A percentile compares a stretch with the other conserved stretches of the same genome.
Evolutionary conservation across 2,888 invertebrate genomes (phyloP).

Genomic region (Parnassius mnemosyne): DNA sequence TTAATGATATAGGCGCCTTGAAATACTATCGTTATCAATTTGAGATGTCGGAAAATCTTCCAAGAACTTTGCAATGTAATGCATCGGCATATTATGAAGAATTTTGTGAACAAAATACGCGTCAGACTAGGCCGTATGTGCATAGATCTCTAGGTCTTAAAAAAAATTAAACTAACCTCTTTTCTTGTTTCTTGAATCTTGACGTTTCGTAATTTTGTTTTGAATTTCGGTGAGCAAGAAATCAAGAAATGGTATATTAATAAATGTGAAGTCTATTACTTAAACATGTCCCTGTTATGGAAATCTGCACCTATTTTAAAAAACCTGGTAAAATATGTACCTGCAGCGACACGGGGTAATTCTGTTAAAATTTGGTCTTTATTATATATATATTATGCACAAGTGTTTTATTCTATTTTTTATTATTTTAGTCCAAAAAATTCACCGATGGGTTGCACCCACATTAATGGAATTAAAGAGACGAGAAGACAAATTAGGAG

Average conservation of each 20-base stretch:
- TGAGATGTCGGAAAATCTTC: no score
- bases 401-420: not conserved
- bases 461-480: slow-evolving; percentile 82
- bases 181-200: no score
- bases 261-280: no score
- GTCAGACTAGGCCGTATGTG: no score
- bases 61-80: no score
- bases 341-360: slow-evolving; percentile 50
- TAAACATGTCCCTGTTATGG: slow-evolving; percentile 57
- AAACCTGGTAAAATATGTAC: slow-evolving; percentile 44
- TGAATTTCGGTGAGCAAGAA: not conserved
- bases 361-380: not conserved
- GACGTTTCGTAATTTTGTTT: slow-evolving; percentile 3
- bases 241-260: no score
- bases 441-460: slow-evolving; percentile 85
- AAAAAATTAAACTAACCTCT: no score
- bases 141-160: no score
- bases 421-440: slow-evolving; percentile 49
- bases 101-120: no score
- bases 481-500: slow-evolving; percentile 80
- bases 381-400: not conserved
- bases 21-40: no score
- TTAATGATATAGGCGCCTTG: no score
- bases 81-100: no score
- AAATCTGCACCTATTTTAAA: slow-evolving; percentile 51